Base-by-base conservation (phyloP, 2,888 invertebrate genomes). In the Alviniconcha strummeri region DNA sequence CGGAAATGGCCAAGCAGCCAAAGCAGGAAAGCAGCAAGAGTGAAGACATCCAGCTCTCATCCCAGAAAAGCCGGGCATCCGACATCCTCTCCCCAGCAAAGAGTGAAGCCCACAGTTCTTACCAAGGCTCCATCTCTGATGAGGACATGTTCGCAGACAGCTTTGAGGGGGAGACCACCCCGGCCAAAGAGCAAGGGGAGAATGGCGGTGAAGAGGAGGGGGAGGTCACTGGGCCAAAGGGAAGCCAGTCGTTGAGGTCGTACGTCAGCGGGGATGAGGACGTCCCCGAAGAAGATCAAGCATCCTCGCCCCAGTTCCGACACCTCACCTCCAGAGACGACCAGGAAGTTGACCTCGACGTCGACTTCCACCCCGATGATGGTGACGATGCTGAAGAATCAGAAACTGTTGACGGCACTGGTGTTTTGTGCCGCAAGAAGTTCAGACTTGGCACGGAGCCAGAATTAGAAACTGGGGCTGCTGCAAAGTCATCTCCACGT, bases 111-210 rank as follows among this genome's bases (percentile, higher is more conserved):
- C 76, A 83, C 54, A 88, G 87, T 67, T 90, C 90, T n/a, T 89
- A 87, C 69, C 83, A 80, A 83, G 89, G 88, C 13, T 89, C 89
- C 81, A 79, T 86, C 8, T 86, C 84, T 75, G 89, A 90, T 77
- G 80, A 88, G 15, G 81, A 84, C 19, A 75, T 85, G 76, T 80
- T 78, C 64, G 72, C 36, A 11, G 13, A 67, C 54, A 60, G 64
- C 19, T 67, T 55, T 7, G 69, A 69, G 3, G 67, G 54, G n/a
- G 56, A 82, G 56, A 69, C 67, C 15, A 67, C 64, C n/a, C 17
- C 9, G 15, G 56, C 13, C 8, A 72, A 11, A 5, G 17, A 2
- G 55, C 15, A 52, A 11, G 79, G 15, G 19, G n/a, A 15, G 9
- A 17, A 19, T 4, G 72, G 54, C 36, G 36, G 75, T 71, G 19